Evolutionary conservation across 2,113 vertebrate species (phyloP).

Genomic region (Elgaria multicarinata): DNA sequence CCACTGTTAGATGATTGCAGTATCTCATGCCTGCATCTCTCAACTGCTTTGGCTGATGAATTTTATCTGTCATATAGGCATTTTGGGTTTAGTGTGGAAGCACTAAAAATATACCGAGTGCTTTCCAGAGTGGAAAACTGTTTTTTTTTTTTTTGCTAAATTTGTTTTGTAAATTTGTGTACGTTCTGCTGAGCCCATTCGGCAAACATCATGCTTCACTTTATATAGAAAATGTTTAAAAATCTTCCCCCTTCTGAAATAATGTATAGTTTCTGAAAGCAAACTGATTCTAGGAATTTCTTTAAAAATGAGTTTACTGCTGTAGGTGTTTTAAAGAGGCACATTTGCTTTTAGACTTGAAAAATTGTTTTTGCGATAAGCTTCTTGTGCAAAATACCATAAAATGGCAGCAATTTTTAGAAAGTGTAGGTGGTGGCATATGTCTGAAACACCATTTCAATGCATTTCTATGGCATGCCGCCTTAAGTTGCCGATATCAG

Average conservation of each 20-base stretch:
- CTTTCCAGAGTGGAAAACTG: background rate
- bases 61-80: background rate
- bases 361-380: background rate
- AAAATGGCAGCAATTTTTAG: background rate
- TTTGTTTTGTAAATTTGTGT: background rate
- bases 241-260: background rate
- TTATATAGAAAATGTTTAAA: background rate
- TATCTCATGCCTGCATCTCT: background rate
- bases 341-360: background rate
- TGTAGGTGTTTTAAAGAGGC: background rate
- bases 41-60: background rate
- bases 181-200: too few species aligned
- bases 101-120: background rate
- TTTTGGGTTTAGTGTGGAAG: background rate
- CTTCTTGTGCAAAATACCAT: background rate
- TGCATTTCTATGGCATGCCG: background rate
- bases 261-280: background rate
- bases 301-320: background rate
- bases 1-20: background rate
- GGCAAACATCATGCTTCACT: background rate
- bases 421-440: background rate
- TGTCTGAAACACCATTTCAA: background rate
- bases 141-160: background rate
- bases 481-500: background rate
- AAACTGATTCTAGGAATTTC: background rate